phyloP scores from a whole-genome alignment of 2,888 invertebrate genomes.

The Neocrepidodera transversa region DNA sequence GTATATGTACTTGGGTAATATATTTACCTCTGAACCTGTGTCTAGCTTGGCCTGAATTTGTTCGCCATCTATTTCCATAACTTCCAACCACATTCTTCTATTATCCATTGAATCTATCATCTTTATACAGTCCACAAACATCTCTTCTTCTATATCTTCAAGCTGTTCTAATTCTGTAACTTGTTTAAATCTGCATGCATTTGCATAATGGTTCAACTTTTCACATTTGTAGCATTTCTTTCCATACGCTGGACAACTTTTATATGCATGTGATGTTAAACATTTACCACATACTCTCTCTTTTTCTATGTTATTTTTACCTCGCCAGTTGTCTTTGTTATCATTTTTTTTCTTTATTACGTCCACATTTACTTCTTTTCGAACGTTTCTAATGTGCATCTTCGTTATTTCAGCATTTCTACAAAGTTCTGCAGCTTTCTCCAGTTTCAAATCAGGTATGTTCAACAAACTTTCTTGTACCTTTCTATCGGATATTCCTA shows the following conservation, averaged over 20 bases:
- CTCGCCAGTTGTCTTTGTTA: too few species aligned
- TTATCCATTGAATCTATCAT: too few species aligned
- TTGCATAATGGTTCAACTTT: background rate
- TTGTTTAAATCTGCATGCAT: background rate
- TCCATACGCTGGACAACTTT: too few species aligned
- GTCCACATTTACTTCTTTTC: background rate
- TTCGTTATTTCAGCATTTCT: slow-evolving; percentile 1
- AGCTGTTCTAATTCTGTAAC: background rate
- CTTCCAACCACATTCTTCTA: too few species aligned
- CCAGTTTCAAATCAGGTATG: background rate
- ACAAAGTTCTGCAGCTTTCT: background rate
- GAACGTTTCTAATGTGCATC: background rate
- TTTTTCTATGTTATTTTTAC: too few species aligned
- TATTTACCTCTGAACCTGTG: background rate
- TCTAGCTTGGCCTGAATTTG: background rate
- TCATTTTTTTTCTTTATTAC: background rate
- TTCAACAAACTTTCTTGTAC: background rate
- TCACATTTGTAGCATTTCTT: background rate
- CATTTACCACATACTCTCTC: background rate
- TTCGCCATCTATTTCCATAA: too few species aligned
- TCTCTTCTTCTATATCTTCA: too few species aligned
- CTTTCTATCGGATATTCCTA: background rate
- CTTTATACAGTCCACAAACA: too few species aligned
- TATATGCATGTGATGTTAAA: background rate
- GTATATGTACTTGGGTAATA: slow-evolving; percentile 27